These are phyloP conservation scores for Anodontia alba DNA, from an alignment of 2,888 invertebrate species.

Conservation along the genomic window DNA sequence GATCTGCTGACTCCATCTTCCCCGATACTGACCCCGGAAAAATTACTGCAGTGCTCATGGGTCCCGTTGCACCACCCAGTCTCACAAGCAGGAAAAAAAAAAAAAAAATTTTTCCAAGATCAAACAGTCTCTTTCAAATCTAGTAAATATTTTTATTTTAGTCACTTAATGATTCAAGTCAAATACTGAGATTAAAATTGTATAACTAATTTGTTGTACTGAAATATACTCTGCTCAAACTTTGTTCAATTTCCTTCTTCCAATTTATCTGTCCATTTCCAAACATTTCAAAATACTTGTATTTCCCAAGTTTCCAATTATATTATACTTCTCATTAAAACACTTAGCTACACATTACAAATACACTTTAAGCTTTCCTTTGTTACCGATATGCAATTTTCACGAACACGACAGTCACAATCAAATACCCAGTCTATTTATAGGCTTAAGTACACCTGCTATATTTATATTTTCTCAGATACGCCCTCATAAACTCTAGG, in stretches of 20 bases:
- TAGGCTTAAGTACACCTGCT: not conserved
- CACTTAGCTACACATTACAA: not conserved
- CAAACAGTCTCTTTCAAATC: too few species aligned
- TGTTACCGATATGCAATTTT: slow-evolving; percentile 1
- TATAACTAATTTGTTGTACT: too few species aligned
- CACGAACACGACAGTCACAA: not conserved
- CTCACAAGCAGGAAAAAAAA: not conserved
- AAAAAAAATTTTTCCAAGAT: too few species aligned
- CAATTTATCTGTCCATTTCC: not conserved
- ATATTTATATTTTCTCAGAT: slow-evolving; percentile 10
- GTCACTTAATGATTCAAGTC: too few species aligned
- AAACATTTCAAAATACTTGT: not conserved
- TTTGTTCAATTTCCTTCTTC: too few species aligned
- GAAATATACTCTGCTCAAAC: too few species aligned
- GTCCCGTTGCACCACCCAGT: not conserved
- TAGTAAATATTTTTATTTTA: too few species aligned
- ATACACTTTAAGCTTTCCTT: not conserved
- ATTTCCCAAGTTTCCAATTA: not conserved
- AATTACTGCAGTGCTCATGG: slow-evolving; percentile 2
- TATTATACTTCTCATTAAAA: not conserved
- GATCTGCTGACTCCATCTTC: not conserved
- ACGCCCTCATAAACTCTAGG: slow-evolving; percentile 4
- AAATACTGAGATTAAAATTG: too few species aligned
- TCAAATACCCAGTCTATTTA: slow-evolving; percentile 10
- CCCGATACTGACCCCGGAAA: not conserved